These are phyloP conservation scores for Syncerus caffer DNA, from an alignment of 2,797 vertebrate species.

Conservation along the genomic window DNA sequence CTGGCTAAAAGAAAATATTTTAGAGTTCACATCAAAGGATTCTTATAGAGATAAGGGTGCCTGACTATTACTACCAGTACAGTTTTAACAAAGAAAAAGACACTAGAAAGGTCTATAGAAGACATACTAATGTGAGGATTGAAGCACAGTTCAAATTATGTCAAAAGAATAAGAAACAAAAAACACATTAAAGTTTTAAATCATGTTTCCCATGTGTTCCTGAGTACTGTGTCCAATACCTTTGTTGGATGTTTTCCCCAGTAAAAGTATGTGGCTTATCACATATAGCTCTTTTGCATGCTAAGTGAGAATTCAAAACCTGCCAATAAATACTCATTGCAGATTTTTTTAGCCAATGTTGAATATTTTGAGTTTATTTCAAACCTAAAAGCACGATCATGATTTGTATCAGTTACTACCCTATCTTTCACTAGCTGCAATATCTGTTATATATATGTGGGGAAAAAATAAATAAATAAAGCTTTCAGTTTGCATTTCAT, in stretches of 20 bases:
- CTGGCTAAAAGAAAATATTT: not conserved
- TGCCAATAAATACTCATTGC: not conserved
- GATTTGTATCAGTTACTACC: not conserved
- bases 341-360: not conserved
- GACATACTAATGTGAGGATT: not conserved
- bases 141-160: not conserved
- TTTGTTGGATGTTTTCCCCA: not conserved
- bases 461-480: slow-evolving; percentile 32
- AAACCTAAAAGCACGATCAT: not conserved
- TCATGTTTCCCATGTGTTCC: not conserved
- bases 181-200: not conserved
- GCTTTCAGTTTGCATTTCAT: not conserved
- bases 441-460: not conserved
- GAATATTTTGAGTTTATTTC: not conserved
- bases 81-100: not conserved
- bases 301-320: not conserved
- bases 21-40: not conserved
- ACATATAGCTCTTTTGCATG: slow-evolving; percentile 43
- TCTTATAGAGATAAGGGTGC: not conserved
- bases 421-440: slow-evolving; percentile 7
- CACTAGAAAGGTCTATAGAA: not conserved
- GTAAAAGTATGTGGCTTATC: not conserved
- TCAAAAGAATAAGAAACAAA: not conserved
- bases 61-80: no score
- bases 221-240: not conserved